phyloP scores from a whole-genome alignment of 2,113 vertebrate species.

The Percopsis transmontana region DNA sequence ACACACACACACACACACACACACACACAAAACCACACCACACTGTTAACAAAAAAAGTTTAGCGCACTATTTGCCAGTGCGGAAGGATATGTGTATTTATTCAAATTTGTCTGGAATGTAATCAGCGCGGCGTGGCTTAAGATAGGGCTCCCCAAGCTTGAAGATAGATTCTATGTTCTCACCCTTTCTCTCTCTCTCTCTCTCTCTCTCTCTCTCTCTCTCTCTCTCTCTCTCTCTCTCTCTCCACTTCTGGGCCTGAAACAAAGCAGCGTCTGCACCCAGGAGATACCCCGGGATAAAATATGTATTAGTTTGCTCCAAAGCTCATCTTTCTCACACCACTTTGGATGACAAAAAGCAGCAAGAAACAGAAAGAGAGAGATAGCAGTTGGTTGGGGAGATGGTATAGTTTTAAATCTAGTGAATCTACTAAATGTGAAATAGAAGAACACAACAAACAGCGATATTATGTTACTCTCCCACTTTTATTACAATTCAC shows the following conservation, averaged over 20 bases:
- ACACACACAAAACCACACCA: conserved; percentile 1
- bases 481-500: conserved; percentile 62
- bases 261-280: conserved; percentile 25
- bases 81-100: conserved; percentile 61
- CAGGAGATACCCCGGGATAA: conserved; percentile 47
- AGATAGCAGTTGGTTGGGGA: conserved; percentile 46
- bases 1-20: not conserved
- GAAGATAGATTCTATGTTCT: conserved; percentile 61
- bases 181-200: conserved; percentile 42
- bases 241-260: not conserved
- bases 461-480: conserved; percentile 74
- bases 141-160: conserved; percentile 43
- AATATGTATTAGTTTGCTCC: conserved; percentile 58
- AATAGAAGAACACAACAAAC: conserved; percentile 52
- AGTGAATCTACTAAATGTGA: conserved; percentile 64
- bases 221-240: not conserved
- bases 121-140: conserved; percentile 45
- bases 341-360: conserved; percentile 74
- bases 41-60: not conserved
- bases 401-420: conserved; percentile 73
- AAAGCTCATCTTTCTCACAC: conserved; percentile 53
- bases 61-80: conserved; percentile 21
- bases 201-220: not conserved
- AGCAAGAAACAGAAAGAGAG: conserved; percentile 6
- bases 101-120: conserved; percentile 66